Conservation (phyloP, 2,888 invertebrate species). For the Athalia circularis region DNA sequence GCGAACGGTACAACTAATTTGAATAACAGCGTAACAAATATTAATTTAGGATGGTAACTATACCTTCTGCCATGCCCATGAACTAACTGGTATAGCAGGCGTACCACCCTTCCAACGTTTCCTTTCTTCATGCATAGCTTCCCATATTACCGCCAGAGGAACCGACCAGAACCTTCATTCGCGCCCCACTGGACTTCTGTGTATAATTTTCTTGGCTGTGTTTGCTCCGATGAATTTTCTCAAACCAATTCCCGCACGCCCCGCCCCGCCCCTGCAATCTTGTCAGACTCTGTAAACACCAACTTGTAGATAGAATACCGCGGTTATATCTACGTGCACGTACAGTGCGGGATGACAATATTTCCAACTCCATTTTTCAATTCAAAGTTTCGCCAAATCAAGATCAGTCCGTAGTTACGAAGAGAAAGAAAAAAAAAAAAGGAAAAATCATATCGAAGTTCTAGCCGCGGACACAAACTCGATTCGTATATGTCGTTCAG, state of each 20-base stretch:
- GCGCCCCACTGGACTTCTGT: background rate
- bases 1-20: slow-evolving; percentile 56
- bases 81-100: too few species aligned
- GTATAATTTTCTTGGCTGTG: background rate
- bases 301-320: background rate
- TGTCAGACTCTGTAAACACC: background rate
- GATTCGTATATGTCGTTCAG: too few species aligned
- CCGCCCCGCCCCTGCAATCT: background rate
- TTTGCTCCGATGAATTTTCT: slow-evolving; percentile 36
- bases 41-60: slow-evolving; percentile 55
- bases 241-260: background rate
- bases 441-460: too few species aligned
- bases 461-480: too few species aligned
- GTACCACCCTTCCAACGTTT: too few species aligned
- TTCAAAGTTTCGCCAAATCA: too few species aligned
- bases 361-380: too few species aligned
- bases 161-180: background rate
- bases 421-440: too few species aligned
- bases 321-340: too few species aligned
- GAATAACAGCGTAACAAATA: slow-evolving; percentile 66
- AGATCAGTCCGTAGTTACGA: too few species aligned
- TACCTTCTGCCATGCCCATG: background rate
- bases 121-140: too few species aligned
- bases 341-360: too few species aligned
- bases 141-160: background rate